Conservation (phyloP, 2,888 invertebrate genomes). For the Ditula angustiorana region DNA sequence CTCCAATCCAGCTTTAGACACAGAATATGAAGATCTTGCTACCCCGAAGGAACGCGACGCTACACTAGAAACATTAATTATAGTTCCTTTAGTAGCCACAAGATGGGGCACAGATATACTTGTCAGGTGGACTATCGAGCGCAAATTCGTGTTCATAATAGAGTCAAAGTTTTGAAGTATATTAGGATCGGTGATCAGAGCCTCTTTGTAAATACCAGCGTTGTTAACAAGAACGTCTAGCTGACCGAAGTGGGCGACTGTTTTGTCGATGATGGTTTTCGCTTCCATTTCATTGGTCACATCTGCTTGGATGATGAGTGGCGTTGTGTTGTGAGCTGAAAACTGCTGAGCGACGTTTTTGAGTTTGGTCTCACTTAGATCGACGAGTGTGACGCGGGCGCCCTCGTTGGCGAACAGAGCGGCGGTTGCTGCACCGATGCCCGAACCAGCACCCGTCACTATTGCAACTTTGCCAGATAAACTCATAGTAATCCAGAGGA, state of each 20-base stretch:
- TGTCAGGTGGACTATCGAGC: constrained; percentile 52
- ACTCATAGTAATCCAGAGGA: constrained; percentile 40
- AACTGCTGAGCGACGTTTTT: constrained; percentile 46
- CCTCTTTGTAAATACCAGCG: constrained; percentile 45
- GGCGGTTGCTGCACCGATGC: constrained; percentile 63
- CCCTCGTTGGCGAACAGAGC: constrained; percentile 55
- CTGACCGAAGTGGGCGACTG: constrained; percentile 52
- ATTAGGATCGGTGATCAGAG: constrained; percentile 46
- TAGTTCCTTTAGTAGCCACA: constrained; percentile 55
- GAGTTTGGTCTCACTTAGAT: constrained; percentile 52
- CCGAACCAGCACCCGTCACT: constrained; percentile 61
- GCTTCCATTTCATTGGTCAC: constrained; percentile 53
- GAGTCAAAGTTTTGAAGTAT: constrained; percentile 52
- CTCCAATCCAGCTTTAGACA: constrained; percentile 90
- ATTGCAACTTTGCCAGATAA: constrained; percentile 56
- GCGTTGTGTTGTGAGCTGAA: constrained; percentile 44
- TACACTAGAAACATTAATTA: constrained; percentile 61
- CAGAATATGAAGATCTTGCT: constrained; percentile 75
- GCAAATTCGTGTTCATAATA: constrained; percentile 53
- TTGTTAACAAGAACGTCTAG: constrained; percentile 62
- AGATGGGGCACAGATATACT: constrained; percentile 54
- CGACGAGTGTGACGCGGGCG: constrained; percentile 54
- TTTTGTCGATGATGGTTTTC: constrained; percentile 48
- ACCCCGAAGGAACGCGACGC: constrained; percentile 38
- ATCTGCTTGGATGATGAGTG: constrained; percentile 53